These are phyloP conservation scores for Lasioglossum zephyrum DNA, from an alignment of 2,888 invertebrate genomes.

Conservation along the genomic window DNA sequence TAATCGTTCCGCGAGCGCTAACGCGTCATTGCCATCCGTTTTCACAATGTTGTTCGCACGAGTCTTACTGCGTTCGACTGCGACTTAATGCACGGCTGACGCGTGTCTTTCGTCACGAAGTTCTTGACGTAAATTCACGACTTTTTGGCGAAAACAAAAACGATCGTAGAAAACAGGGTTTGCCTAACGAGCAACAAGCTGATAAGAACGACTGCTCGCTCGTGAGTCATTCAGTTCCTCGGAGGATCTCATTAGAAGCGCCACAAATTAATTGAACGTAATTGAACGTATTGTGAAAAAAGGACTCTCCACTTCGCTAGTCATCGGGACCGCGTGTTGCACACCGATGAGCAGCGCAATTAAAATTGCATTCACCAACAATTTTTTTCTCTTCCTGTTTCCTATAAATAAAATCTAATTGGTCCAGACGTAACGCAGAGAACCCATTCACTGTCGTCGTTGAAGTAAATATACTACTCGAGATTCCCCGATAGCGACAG, in stretches of 20 bases:
- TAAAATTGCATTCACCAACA: background rate
- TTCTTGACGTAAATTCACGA: background rate
- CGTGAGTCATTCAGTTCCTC: background rate
- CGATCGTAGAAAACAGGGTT: background rate
- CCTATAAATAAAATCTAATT: background rate
- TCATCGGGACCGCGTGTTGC: background rate
- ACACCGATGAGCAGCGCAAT: background rate
- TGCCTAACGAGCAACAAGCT: background rate
- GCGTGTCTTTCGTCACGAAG: background rate
- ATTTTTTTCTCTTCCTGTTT: background rate
- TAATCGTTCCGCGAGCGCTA: conserved; percentile 22
- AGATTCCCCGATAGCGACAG: background rate
- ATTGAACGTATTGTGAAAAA: background rate
- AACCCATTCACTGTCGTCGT: background rate
- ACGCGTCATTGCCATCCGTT: conserved; percentile 13
- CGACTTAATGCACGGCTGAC: conserved; percentile 16
- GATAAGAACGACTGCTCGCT: background rate
- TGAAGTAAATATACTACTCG: background rate
- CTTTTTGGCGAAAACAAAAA: background rate
- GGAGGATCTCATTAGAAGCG: background rate
- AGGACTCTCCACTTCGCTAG: background rate
- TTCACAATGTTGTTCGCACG: conserved; percentile 22
- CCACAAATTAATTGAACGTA: background rate
- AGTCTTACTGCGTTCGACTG: conserved; percentile 13
- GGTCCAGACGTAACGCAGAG: background rate